phyloP scores from a whole-genome alignment of 2,113 vertebrate species.

The Cephalopholis sonnerati region DNA sequence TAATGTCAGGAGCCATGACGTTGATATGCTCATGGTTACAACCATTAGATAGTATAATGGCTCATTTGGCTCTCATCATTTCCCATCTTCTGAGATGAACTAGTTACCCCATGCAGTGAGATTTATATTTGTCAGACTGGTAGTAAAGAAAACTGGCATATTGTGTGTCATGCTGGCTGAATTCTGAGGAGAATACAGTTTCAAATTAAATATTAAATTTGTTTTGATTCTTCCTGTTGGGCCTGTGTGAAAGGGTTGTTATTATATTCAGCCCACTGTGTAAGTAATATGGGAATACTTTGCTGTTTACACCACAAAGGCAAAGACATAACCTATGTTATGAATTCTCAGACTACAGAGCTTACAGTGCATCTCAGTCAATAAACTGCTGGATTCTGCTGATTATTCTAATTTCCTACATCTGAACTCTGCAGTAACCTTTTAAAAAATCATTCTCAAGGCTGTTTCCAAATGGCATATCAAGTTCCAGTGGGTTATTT shows the following conservation, averaged over 20 bases:
- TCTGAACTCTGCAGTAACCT: constrained; percentile 33
- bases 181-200: constrained; percentile 4
- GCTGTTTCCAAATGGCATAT: constrained; percentile 40
- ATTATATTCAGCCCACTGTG: constrained; percentile 8
- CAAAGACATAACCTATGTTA: not conserved
- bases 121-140: constrained; percentile 15
- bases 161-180: not conserved
- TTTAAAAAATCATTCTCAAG: constrained; percentile 11
- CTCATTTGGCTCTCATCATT: constrained; percentile 51
- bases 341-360: not conserved
- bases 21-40: constrained; percentile 43
- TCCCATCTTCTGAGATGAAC: constrained; percentile 47
- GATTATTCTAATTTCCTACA: constrained; percentile 1
- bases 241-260: not conserved
- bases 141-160: not conserved
- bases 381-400: constrained; percentile 1
- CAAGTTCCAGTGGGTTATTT: constrained; percentile 32
- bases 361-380: constrained; percentile 16
- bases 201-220: constrained; percentile 23
- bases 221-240: constrained; percentile 14
- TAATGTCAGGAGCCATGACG: constrained; percentile 33
- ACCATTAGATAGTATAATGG: constrained; percentile 35
- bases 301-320: not conserved
- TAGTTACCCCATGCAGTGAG: not conserved
- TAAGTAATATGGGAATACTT: not conserved